Percentiles rank a stretch among this genome's conserved stretches.
Conservation (phyloP, 1,140 invertebrate species). For the Drosophila mauritiana region DNA sequence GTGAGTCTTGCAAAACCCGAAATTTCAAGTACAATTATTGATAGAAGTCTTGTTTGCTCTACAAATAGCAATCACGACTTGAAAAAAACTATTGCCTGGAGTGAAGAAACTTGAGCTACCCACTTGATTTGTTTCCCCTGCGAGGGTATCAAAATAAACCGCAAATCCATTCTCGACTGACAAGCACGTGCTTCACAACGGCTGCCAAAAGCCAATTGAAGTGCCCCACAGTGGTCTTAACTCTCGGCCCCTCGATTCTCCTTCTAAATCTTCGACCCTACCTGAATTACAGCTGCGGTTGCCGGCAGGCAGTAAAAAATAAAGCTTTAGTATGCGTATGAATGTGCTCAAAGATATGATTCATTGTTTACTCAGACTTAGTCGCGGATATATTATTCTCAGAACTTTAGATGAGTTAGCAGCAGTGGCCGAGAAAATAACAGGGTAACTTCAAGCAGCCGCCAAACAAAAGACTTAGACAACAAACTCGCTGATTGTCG, state of each 20-base stretch:
- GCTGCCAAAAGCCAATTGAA: constrained; percentile 53
- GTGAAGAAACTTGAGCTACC: constrained; percentile 30
- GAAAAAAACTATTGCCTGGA: constrained; percentile 3
- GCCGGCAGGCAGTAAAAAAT: constrained; percentile 21
- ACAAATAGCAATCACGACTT: constrained; percentile 19
- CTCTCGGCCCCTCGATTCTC: not conserved
- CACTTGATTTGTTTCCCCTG: constrained; percentile 15
- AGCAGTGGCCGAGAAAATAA: not conserved
- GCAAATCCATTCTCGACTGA: constrained; percentile 46
- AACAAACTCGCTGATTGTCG: constrained; percentile 70
- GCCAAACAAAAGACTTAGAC: constrained; percentile 71
- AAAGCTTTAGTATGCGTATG: constrained; percentile 25
- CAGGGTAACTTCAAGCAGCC: constrained; percentile 1
- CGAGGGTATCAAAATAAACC: constrained; percentile 47
- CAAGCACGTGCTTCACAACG: constrained; percentile 63
- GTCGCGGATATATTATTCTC: constrained; percentile 43
- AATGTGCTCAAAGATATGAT: constrained; percentile 57
- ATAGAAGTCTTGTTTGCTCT: constrained; percentile 13
- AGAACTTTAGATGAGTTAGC: constrained; percentile 43
- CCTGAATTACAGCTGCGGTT: constrained; percentile 17
- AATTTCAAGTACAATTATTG: not conserved
- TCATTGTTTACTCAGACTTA: constrained; percentile 44
- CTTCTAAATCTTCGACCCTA: not conserved
- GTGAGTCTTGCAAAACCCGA: not conserved
- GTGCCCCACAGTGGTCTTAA: constrained; percentile 25